These are phyloP conservation scores for Drosophila sucinea DNA, from an alignment of 1,140 invertebrate genomes.

Conservation along the genomic window DNA sequence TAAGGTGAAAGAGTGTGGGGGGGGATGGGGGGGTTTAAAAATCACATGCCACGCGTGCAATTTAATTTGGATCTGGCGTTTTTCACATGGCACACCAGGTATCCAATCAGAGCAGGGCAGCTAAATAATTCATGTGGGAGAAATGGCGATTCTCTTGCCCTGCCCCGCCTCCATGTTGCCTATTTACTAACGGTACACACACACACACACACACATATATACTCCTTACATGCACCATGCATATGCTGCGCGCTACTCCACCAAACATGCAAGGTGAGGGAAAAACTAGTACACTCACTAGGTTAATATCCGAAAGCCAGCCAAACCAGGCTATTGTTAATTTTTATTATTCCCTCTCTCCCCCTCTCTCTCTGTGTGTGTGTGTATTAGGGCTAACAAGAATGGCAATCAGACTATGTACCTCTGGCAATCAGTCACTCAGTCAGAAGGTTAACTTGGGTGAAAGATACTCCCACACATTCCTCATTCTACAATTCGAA, in stretches of 20 bases:
- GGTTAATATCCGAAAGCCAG: background rate
- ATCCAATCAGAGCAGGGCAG: constrained; percentile 51
- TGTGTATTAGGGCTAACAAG: background rate
- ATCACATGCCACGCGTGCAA: constrained; percentile 36
- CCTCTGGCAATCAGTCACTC: background rate
- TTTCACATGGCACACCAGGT: constrained; percentile 35
- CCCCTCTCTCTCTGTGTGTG: too few relatives aligned
- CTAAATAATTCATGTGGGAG: constrained; percentile 64
- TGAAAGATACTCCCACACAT: constrained; percentile 1
- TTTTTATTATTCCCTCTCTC: background rate
- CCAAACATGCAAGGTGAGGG: too few relatives aligned
- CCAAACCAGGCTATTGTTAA: constrained; percentile 1
- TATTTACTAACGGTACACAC: background rate
- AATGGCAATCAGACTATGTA: background rate
- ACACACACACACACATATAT: background rate
- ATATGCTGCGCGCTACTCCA: too few relatives aligned
- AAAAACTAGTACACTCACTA: background rate
- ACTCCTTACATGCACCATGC: too few relatives aligned
- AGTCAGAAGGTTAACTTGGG: background rate
- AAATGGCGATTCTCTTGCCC: constrained; percentile 14
- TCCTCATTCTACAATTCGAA: background rate
- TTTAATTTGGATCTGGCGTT: constrained; percentile 51
- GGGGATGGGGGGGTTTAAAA: background rate
- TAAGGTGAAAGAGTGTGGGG: too few relatives aligned
- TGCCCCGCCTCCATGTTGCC: background rate